Evolutionary conservation across 2,113 vertebrate genomes (phyloP).

Genomic region (Pyrgilauda ruficollis): DNA sequence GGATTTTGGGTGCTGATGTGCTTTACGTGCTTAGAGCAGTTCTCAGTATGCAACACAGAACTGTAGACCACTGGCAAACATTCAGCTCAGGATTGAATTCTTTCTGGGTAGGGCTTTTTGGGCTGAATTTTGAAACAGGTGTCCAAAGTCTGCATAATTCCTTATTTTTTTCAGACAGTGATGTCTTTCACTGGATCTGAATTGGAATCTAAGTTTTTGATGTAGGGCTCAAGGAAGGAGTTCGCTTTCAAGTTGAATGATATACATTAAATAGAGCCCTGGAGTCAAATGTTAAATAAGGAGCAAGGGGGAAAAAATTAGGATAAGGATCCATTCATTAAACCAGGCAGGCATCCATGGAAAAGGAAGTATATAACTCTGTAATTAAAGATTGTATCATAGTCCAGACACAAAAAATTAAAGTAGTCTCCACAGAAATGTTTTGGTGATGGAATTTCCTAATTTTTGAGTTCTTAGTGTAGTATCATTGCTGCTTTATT

Average conservation of each 20-base stretch:
- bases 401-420: not conserved
- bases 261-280: not conserved
- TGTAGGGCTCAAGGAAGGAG: not conserved
- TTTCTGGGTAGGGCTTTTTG: not conserved
- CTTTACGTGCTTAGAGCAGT: not conserved
- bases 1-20: not conserved
- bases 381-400: constrained; percentile 52
- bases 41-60: not conserved
- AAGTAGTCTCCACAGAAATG: not conserved
- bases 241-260: not conserved
- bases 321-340: not conserved
- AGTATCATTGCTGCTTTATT: not conserved
- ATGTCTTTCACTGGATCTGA: not conserved
- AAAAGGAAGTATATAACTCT: not conserved
- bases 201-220: not conserved
- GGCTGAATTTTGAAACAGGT: not conserved
- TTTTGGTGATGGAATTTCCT: not conserved
- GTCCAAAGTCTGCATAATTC: not conserved
- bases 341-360: not conserved
- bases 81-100: not conserved
- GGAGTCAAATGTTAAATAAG: not conserved
- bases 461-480: not conserved
- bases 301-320: not conserved
- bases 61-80: not conserved
- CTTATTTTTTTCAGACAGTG: not conserved